Percentiles rank a stretch among this genome's conserved stretches.
Conservation (phyloP, 2,113 vertebrate genomes). For the Motacilla alba region DNA sequence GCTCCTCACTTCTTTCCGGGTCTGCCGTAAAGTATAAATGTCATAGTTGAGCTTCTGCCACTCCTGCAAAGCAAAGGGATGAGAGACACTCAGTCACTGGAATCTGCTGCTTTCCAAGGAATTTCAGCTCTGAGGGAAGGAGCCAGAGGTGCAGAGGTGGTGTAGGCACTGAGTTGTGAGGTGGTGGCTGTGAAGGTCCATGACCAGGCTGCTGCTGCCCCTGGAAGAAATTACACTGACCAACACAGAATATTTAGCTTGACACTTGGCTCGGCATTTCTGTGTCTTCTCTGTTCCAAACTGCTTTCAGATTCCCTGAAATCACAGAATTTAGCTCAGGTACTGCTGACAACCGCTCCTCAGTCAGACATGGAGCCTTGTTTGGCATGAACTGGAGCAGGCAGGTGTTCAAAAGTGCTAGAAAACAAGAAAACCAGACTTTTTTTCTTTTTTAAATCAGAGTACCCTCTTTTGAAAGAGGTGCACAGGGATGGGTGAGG, state of each 20-base stretch:
- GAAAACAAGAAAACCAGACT: not conserved
- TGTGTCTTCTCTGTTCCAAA: not conserved
- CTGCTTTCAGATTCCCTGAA: not conserved
- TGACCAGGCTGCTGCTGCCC: not conserved
- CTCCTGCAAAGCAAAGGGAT: constrained; percentile 72
- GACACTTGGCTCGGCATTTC: not conserved
- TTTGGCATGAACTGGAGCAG: not conserved
- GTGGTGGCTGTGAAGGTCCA: fast-evolving
- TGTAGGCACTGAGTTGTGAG: not conserved
- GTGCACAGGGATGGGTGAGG: not conserved
- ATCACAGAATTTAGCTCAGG: not conserved
- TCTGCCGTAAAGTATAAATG: constrained; percentile 82
- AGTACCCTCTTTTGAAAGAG: not conserved
- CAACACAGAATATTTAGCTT: not conserved
- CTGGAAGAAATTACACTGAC: not conserved
- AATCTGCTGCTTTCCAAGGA: not conserved
- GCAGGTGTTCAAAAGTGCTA: not conserved
- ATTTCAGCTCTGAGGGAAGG: not conserved
- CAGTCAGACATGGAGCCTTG: not conserved
- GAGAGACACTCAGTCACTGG: not conserved
- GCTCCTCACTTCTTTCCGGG: constrained; percentile 80
- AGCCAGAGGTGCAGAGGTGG: not conserved
- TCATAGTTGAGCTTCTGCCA: constrained; percentile 95
- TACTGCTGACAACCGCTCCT: not conserved
- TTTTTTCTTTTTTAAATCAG: not conserved